Evolutionary conservation across 2,888 invertebrate species (phyloP), one percentile per base, ranked within the genome.

Genomic region (Amphipyra tragopoginis): DNA sequence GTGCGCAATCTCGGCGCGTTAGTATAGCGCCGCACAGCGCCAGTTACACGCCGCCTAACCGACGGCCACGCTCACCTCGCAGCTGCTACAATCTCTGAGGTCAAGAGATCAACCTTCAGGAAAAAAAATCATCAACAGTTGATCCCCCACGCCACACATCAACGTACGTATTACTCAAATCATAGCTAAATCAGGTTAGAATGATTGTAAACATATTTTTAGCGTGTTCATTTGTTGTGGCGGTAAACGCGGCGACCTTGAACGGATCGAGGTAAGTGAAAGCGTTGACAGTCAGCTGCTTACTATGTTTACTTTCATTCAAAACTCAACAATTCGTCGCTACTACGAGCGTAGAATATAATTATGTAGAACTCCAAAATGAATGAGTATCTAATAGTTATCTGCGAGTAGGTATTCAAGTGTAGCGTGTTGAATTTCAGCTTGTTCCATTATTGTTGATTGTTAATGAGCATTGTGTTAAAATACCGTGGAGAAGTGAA

Each of bases 201-300:
- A 68, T 78, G 72, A 56, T 15, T 52, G 39, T 36, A 33, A 63
- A 39, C 52, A 49, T 64, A 39, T 68, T 73, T 49, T 71, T 78
- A 65, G 55, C 65, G 63, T 61, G 68, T 51, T 67, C 56, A 50
- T 71, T 60, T 56, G 14, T 64, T 52, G 53, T 39, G 15, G 64
- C 63, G 51, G 76, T 63, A 45, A 55, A 66, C 39, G 80, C 83
- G 48, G 85, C 86, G 83, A 67, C 89, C 86, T 86, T 87, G 85
- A 65, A 43, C 47, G 56, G 45, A 44, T 21, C 45, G 65, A 82
- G 78, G 85, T 85, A 63, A 83, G 85, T 79, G 15, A 44, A 72
- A 59, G 36, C 53, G 58, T 43, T 44, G 33, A 45, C 39, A 11
- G 14, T 29, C 8, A 48, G 21, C 21, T 21, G 21, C 9, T n/a